phyloP scores from a whole-genome alignment of 2,888 invertebrate genomes.

The Schrankia costaestrigalis region DNA sequence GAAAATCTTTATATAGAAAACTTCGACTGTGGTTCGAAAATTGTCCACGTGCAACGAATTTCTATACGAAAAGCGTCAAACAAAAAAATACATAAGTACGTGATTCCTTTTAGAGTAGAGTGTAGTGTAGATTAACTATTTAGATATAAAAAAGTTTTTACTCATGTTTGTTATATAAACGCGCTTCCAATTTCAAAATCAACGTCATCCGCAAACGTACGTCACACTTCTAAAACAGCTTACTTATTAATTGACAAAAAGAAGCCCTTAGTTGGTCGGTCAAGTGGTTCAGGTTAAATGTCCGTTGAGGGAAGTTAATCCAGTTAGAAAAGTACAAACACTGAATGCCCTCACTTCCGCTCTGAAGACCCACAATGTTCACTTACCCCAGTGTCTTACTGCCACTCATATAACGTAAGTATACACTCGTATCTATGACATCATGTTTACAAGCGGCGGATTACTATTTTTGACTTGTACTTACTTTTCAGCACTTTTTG shows the following conservation, averaged over 20 bases:
- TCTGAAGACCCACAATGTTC: conserved; percentile 72
- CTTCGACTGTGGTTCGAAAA: no score
- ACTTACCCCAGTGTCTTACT: conserved; percentile 76
- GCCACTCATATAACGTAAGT: conserved; percentile 54
- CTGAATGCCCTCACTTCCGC: conserved; percentile 71
- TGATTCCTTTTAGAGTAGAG: no score
- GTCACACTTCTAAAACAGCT: conserved; percentile 47
- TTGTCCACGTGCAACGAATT: no score
- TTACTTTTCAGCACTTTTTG: no score
- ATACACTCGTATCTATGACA: conserved; percentile 3
- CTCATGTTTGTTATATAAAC: background rate
- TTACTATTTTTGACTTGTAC: background rate
- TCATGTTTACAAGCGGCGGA: background rate
- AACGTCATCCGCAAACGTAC: no score
- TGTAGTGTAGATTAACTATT: no score
- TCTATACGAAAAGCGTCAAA: no score
- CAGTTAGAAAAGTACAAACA: conserved; percentile 79
- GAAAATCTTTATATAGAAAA: no score
- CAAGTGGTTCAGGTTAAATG: conserved; percentile 75
- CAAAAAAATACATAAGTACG: no score
- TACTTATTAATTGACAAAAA: conserved; percentile 54
- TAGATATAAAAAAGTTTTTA: background rate
- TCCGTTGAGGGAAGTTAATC: conserved; percentile 62
- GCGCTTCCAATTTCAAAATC: background rate
- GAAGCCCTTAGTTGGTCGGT: conserved; percentile 75